phyloP scores from a whole-genome alignment of 2,113 vertebrate genomes.

The Mastomys natalensis region DNA sequence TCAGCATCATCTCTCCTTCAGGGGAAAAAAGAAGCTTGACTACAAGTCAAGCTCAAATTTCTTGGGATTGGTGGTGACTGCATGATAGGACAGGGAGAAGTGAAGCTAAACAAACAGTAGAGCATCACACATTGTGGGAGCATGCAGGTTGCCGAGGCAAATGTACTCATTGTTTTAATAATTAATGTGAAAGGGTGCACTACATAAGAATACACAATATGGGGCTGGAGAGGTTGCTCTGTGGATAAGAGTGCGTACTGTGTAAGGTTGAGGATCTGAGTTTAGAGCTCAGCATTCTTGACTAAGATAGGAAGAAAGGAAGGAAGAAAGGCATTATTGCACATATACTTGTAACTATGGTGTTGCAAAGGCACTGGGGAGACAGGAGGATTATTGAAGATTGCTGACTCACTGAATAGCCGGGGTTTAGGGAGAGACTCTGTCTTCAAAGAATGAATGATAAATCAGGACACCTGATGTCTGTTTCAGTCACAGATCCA shows the following conservation, averaged over 20 bases:
- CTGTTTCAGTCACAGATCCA: background rate
- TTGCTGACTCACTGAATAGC: background rate
- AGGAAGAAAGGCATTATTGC: background rate
- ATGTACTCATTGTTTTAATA: background rate
- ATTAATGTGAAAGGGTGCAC: background rate
- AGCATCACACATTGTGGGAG: background rate
- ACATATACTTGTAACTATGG: background rate
- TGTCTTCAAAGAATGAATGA: background rate
- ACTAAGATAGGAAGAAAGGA: background rate
- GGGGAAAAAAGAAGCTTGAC: background rate
- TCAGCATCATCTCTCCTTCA: background rate
- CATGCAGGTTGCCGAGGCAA: background rate
- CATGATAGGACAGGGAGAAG: background rate
- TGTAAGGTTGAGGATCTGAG: too few species aligned
- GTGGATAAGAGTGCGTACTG: accelerated
- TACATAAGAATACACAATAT: background rate
- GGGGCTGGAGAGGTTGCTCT: background rate
- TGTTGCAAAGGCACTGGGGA: background rate
- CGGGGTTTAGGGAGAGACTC: background rate
- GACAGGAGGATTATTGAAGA: background rate
- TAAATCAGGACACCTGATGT: background rate
- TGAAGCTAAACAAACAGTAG: too few species aligned
- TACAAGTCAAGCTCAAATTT: background rate
- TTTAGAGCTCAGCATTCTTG: background rate
- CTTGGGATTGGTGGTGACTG: background rate